Percentiles rank a stretch among this genome's conserved stretches.
Evolutionary conservation across 2,888 invertebrate species (phyloP).

Genomic region (Himalopsyche japonica): DNA sequence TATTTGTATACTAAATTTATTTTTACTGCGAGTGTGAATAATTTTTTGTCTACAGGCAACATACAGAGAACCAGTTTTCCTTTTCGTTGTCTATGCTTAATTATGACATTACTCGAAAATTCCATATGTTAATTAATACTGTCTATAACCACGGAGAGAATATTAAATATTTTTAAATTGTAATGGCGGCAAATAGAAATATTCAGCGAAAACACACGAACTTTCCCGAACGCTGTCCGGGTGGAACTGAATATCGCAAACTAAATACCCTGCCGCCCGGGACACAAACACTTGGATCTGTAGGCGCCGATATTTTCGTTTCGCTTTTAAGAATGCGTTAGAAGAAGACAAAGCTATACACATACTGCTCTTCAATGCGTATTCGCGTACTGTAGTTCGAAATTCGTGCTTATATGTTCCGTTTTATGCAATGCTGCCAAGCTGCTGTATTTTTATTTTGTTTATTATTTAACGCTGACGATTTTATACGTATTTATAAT

Average conservation of each 20-base stretch:
- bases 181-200: neutral
- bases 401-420: neutral
- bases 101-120: neutral
- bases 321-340: neutral
- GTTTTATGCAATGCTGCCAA: neutral
- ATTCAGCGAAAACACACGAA: neutral
- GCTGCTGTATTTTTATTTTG: neutral
- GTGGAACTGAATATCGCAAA: neutral
- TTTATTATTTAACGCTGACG: neutral
- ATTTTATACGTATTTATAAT: too few relatives aligned
- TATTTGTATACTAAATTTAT: too few relatives aligned
- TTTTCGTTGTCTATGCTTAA: neutral
- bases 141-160: neutral
- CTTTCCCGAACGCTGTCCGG: neutral
- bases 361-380: neutral
- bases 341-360: neutral
- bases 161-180: neutral
- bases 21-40: too few relatives aligned
- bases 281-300: neutral
- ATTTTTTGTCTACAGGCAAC: neutral
- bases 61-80: neutral
- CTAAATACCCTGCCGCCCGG: neutral
- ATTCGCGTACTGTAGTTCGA: neutral
- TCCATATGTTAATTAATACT: neutral
- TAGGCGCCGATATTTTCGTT: neutral